Conservation (phyloP, 53 echinoderm and acorn worm genomes). For the Echinarachnius parma region DNA sequence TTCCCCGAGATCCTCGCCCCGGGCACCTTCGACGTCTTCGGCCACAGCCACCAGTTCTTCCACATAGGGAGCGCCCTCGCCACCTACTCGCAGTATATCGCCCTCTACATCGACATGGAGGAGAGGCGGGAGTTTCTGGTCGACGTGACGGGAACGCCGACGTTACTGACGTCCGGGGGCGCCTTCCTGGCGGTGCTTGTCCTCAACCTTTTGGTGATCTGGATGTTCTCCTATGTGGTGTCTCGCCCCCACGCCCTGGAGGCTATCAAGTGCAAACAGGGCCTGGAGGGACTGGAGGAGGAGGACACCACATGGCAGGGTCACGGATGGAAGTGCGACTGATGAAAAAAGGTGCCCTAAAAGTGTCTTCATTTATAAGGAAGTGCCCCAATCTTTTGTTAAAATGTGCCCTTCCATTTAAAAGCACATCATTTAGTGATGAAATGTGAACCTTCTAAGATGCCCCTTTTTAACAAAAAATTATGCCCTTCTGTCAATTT, state of each 20-base stretch:
- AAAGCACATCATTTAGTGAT: too few species aligned
- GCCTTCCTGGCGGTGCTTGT: constrained; percentile 41
- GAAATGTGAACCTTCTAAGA: too few species aligned
- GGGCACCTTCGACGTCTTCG: constrained; percentile 80
- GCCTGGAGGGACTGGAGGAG: not conserved
- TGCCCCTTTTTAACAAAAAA: too few species aligned
- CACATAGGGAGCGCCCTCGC: constrained; percentile 62
- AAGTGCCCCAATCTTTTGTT: too few species aligned
- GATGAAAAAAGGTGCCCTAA: not conserved
- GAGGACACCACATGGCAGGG: not conserved
- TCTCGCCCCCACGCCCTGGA: constrained; percentile 57
- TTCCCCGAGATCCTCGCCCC: constrained; percentile 88
- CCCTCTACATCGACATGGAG: constrained; percentile 57
- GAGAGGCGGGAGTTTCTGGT: constrained; percentile 42
- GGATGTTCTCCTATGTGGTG: constrained; percentile 58
- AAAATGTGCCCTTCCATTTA: too few species aligned
- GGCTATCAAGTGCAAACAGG: too few species aligned
- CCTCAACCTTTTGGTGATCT: constrained; percentile 59
- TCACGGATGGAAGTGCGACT: constrained; percentile 18
- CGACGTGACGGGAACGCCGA: constrained; percentile 42
- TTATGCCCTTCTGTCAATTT: too few species aligned
- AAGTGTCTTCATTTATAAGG: too few species aligned
- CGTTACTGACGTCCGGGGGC: constrained; percentile 49
- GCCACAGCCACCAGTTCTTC: constrained; percentile 92
- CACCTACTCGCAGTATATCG: constrained; percentile 68